phyloP scores from a whole-genome alignment of 2,113 vertebrate genomes.

The Scalopus aquaticus region DNA sequence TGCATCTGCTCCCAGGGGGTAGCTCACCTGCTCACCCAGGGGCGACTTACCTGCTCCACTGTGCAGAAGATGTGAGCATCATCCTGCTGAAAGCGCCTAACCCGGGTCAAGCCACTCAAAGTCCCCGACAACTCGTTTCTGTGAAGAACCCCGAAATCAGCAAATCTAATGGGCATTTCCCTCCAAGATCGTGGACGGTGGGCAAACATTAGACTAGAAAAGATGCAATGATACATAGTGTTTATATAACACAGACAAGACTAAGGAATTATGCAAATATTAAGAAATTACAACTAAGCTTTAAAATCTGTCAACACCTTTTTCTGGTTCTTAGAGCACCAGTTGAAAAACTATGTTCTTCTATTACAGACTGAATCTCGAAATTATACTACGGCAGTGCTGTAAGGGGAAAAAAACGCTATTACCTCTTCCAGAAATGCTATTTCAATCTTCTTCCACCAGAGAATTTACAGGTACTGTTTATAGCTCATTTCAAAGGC shows the following conservation, averaged over 20 bases:
- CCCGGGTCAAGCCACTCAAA: constrained; percentile 92
- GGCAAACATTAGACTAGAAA: constrained; percentile 93
- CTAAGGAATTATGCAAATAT: neutral
- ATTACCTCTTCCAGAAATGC: neutral
- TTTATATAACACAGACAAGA: neutral
- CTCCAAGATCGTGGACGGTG: constrained; percentile 96
- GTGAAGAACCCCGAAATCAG: constrained; percentile 97
- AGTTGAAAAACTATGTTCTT: neutral
- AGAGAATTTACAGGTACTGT: neutral
- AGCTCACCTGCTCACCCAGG: no score
- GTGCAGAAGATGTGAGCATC: constrained; percentile 97
- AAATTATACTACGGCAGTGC: neutral
- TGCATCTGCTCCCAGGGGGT: no score
- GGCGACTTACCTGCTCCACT: constrained; percentile 91
- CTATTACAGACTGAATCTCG: neutral
- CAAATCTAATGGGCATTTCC: constrained; percentile 94
- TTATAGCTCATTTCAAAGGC: neutral
- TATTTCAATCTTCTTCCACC: neutral
- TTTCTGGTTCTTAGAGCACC: neutral
- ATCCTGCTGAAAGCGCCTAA: constrained; percentile 96
- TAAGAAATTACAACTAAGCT: neutral
- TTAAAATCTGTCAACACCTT: neutral
- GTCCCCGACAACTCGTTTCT: constrained; percentile 94
- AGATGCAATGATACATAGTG: neutral
- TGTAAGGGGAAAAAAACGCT: no score